A percentile compares a stretch with the other conserved stretches of the same genome.
phyloP scores from a whole-genome alignment of 2,113 vertebrate species.

The Corydoras maculifer region DNA sequence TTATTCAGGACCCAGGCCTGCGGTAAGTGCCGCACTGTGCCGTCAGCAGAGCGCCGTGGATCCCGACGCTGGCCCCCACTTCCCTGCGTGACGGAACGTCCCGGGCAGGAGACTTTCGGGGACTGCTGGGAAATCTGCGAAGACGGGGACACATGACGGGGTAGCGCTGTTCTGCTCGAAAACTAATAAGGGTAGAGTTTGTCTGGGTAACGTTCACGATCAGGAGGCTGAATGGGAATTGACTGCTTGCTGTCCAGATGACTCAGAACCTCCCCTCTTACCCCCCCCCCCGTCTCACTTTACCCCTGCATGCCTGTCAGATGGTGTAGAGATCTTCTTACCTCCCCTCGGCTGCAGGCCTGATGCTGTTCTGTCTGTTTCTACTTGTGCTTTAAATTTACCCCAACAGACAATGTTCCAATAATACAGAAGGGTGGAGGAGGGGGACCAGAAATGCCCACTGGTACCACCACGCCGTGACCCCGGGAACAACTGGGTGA shows the following conservation, averaged over 20 bases:
- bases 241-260: background rate
- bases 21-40: constrained; percentile 11
- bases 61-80: constrained; percentile 10
- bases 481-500: too few relatives aligned
- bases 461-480: too few relatives aligned
- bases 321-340: too few relatives aligned
- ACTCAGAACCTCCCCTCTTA: background rate
- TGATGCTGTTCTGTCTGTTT: too few relatives aligned
- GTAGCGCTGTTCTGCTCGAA: background rate
- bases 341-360: too few relatives aligned
- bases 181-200: background rate
- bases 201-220: background rate
- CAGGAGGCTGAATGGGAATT: background rate
- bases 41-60: constrained; percentile 19
- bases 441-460: too few relatives aligned
- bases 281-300: background rate
- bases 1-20: constrained; percentile 32
- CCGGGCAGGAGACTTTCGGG: constrained; percentile 1
- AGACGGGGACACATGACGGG: background rate
- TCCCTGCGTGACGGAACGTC: constrained; percentile 9
- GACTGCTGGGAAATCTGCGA: background rate
- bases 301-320: background rate
- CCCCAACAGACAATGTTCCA: too few relatives aligned
- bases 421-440: too few relatives aligned
- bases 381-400: too few relatives aligned